These are phyloP conservation scores for Drosophila merina DNA, from an alignment of 2,888 invertebrate species.

Conservation along the genomic window DNA sequence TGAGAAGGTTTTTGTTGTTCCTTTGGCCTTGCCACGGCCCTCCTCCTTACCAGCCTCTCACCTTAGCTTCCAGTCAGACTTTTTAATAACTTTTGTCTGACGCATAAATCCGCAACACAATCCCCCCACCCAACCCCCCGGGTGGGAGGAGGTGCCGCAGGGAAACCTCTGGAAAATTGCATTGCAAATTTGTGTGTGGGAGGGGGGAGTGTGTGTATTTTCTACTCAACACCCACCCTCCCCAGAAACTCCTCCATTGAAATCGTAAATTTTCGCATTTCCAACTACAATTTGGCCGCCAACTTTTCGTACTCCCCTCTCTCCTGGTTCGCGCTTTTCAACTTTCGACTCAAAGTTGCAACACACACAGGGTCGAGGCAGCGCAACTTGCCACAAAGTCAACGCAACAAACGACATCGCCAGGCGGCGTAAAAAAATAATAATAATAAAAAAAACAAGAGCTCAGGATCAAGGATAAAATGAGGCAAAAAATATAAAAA, in stretches of 20 bases:
- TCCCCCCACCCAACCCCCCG: too few relatives aligned
- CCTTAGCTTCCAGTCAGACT: conserved; percentile 52
- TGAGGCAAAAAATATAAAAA: conserved; percentile 22
- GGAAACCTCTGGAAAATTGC: conserved; percentile 46
- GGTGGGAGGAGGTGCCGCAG: conserved; percentile 7
- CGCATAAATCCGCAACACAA: conserved; percentile 51
- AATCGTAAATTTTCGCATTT: conserved; percentile 12
- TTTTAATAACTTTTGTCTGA: conserved; percentile 70
- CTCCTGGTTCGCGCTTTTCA: conserved; percentile 8
- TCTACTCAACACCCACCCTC: neutral
- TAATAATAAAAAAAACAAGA: conserved; percentile 17
- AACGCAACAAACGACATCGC: conserved; percentile 37
- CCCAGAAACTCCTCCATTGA: neutral
- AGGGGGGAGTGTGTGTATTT: conserved; percentile 2
- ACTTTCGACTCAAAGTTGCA: conserved; percentile 24
- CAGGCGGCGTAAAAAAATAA: conserved; percentile 3
- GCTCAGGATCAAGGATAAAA: conserved; percentile 3
- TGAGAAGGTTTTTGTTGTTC: neutral
- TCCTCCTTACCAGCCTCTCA: neutral
- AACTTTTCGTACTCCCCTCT: conserved; percentile 8
- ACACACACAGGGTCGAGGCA: conserved; percentile 17
- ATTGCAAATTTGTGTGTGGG: conserved; percentile 28
- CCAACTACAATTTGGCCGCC: conserved; percentile 18
- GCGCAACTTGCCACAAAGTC: conserved; percentile 40
- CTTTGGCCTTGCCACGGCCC: neutral